Percentiles rank a stretch among this genome's conserved stretches.
Evolutionary conservation across 2,797 vertebrate species (phyloP).

Genomic region (Amblyraja radiata): DNA sequence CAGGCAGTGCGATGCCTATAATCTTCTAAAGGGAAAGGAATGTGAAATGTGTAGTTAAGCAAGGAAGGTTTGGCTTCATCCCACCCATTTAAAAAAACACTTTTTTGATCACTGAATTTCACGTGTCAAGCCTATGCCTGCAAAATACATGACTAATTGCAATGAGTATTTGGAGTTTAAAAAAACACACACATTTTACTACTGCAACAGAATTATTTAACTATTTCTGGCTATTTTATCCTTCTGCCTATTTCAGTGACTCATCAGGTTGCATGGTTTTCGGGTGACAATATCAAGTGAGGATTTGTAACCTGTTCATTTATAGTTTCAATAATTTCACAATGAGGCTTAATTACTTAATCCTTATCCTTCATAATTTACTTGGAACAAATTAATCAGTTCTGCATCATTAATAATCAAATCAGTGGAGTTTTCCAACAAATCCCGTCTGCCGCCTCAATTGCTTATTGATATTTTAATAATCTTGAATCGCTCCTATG

Average conservation of each 20-base stretch:
- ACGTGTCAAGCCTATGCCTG: conserved; percentile 1
- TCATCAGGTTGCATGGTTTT: background rate
- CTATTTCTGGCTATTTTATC: background rate
- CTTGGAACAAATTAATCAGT: background rate
- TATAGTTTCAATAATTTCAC: background rate
- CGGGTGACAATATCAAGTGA: background rate
- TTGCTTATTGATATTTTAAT: background rate
- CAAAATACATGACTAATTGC: background rate
- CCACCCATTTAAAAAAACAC: background rate
- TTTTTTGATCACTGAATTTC: background rate
- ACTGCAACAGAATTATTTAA: background rate
- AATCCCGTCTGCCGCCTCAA: too few species aligned
- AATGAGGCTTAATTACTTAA: background rate
- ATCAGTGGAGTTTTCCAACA: too few species aligned
- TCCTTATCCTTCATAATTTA: background rate
- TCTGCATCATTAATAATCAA: too few species aligned
- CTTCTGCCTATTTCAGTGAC: background rate
- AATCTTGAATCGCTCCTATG: background rate
- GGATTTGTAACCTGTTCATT: background rate
- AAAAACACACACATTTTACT: background rate
- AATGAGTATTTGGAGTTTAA: background rate
- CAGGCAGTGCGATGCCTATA: background rate
- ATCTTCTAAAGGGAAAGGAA: conserved; percentile 24
- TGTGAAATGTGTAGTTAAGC: conserved; percentile 1
- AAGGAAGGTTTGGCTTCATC: background rate